Conservation (phyloP, 35 echinoderm and acorn worm species). For the Stichopus chloronotus region DNA sequence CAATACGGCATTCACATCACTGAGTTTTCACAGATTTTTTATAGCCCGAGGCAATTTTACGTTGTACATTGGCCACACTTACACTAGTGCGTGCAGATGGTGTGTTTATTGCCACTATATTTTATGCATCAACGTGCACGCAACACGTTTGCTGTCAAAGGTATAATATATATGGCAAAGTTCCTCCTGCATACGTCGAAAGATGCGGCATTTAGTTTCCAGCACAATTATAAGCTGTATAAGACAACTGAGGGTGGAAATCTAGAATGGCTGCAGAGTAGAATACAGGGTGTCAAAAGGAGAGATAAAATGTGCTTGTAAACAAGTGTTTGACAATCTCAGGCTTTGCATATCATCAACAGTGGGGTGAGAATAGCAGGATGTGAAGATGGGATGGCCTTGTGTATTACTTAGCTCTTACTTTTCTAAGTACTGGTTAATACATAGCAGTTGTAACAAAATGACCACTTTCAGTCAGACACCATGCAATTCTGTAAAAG, state of each 20-base stretch:
- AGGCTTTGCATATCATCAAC: neutral
- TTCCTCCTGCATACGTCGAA: neutral
- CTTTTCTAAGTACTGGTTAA: no score
- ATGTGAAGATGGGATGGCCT: no score
- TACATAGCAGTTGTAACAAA: no score
- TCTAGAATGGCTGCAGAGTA: neutral
- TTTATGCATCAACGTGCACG: slow-evolving; percentile 40
- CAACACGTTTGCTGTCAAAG: slow-evolving; percentile 19
- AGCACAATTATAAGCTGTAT: slow-evolving; percentile 13
- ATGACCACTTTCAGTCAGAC: no score
- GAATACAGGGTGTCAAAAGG: neutral
- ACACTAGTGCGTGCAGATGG: slow-evolving; percentile 14
- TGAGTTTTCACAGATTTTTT: neutral
- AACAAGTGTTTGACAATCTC: neutral
- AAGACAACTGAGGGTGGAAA: slow-evolving; percentile 1
- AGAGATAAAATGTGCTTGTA: neutral
- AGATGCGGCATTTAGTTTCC: slow-evolving; percentile 11
- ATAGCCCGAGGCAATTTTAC: slow-evolving; percentile 37
- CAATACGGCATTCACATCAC: neutral
- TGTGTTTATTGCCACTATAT: slow-evolving; percentile 36
- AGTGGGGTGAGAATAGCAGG: neutral
- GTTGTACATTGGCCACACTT: slow-evolving; percentile 42
- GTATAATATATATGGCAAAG: neutral
- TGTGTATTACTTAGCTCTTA: no score
- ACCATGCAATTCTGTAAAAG: no score